phyloP scores from a whole-genome alignment of 2,797 vertebrate species.

The Peromyscus melanophrys region DNA sequence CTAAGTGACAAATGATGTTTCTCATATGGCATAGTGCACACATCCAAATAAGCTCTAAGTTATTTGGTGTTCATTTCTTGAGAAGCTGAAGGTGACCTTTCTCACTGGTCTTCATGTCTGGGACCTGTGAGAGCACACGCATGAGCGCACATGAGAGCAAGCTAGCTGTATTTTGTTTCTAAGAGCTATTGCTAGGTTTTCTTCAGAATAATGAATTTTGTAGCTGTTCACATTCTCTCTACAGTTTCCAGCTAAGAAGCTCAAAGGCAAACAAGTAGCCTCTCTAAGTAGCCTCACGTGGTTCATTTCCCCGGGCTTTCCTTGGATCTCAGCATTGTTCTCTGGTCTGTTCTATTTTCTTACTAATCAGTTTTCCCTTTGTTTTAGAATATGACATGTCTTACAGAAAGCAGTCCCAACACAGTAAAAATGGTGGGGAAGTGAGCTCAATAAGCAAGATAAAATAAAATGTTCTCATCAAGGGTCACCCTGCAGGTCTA shows the following conservation, averaged over 20 bases:
- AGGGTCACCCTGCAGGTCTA: background rate
- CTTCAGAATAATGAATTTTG: background rate
- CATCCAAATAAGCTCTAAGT: background rate
- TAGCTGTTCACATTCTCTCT: background rate
- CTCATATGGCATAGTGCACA: background rate
- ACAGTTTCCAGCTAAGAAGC: background rate
- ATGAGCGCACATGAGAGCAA: background rate
- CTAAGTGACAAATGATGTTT: background rate
- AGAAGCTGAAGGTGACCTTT: background rate
- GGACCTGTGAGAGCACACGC: background rate
- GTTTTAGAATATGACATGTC: background rate
- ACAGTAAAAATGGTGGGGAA: background rate
- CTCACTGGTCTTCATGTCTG: background rate
- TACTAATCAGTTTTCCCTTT: background rate
- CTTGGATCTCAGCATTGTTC: background rate
- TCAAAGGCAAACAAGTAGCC: background rate
- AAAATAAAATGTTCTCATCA: background rate
- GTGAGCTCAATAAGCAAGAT: background rate
- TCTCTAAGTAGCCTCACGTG: background rate
- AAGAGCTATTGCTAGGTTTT: background rate
- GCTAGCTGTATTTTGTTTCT: background rate
- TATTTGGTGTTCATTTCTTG: background rate
- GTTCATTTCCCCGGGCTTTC: background rate
- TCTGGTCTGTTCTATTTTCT: background rate
- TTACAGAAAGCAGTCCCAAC: background rate